Evolutionary conservation across 2,888 invertebrate species (phyloP), one percentile per base, ranked within the genome.

Genomic region (Leucoptera coffeella): DNA sequence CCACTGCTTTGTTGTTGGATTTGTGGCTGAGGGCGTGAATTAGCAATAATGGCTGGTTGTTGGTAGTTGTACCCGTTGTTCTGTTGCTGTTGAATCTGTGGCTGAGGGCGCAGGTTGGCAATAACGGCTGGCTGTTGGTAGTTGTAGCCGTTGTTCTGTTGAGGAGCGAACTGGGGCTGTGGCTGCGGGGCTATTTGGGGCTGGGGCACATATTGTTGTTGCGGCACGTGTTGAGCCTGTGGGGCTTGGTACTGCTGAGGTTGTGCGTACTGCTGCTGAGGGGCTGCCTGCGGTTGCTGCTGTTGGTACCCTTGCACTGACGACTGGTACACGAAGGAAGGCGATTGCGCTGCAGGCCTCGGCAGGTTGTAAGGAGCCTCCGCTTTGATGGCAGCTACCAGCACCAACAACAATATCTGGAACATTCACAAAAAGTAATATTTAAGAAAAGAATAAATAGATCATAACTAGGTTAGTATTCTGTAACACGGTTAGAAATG

Each of bases 331-430:
- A 48, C 40, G 34, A 64, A 48, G 8, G 42, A 29, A 1, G 54
- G 55, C 4, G 49, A 45, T 19, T 51, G 40, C 4, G 45, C 34
- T 2, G 41, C 46, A n/a, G 67, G 67, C 27, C 54, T 51, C 8
- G 59, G 58, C 30, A 64, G 35, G 28, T 60, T 43, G 39, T 69
- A 69, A 9, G 17, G 17, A 9, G 65, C 67, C 45, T 67, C 67
- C 14, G 53, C 58, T 27, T 39, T 47, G 32, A 52, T 46, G 25
- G 47, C 50, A 29, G 51, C 51, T 20, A 64, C 48, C 39, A 64
- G 32, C 32, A 57, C 50, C 37, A 67, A 34, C 35, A 65, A 36
- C 30, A 50, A 36, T 33, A 65, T 47, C 67, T 67, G 53, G 21
- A 54, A 54, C n/a, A n/a, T n/a, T n/a, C n/a, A n/a, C n/a, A n/a